Evolutionary conservation across 2,888 invertebrate genomes (phyloP), one percentile per base, ranked within the genome.

Genomic region (Drosophila helvetica): DNA sequence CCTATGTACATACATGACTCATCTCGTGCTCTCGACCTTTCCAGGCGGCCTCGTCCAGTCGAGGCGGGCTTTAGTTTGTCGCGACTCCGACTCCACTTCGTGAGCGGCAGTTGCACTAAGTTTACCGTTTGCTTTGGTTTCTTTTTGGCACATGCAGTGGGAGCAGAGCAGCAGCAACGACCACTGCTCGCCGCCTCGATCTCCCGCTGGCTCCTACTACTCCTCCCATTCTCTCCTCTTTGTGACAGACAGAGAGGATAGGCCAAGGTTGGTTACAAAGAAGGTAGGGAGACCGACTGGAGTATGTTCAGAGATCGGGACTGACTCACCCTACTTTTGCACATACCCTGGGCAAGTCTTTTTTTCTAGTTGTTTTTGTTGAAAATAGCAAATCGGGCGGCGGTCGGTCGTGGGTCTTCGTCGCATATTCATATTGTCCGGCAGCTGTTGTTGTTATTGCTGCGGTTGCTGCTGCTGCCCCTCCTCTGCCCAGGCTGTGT

Each of bases 371-470:
- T 54, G 38, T 38, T 63, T 48, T 48, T 25, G 54, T n/a, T 63
- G 53, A 68, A 81, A 72, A 68, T 69, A 50, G 69, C 62, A 65
- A 70, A 59, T 52, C 64, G 65, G 59, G 70, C 75, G 79, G 50
- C 67, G 68, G 22, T 22, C 22, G 51, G 15, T 58, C 67, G 72
- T 72, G 74, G 46, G 65, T 57, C 33, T 43, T 54, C 50, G 43
- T 55, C 65, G 59, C 66, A 53, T 66, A 65, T 67, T 57, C 80
- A 82, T 78, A 80, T 80, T 82, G 82, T 78, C 80, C 82, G 66
- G 66, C 68, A 38, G 64, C 63, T 69, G 65, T 61, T 78, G 63
- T 12, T 55, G 65, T 48, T 68, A 63, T 7, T 63, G 53, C 3
- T 60, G 51, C 12, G 58, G 64, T 9, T 66, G 72, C 61, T 66